Evolutionary conservation across 1,140 invertebrate genomes (phyloP).

Genomic region (Dolichoris vasculosae): DNA sequence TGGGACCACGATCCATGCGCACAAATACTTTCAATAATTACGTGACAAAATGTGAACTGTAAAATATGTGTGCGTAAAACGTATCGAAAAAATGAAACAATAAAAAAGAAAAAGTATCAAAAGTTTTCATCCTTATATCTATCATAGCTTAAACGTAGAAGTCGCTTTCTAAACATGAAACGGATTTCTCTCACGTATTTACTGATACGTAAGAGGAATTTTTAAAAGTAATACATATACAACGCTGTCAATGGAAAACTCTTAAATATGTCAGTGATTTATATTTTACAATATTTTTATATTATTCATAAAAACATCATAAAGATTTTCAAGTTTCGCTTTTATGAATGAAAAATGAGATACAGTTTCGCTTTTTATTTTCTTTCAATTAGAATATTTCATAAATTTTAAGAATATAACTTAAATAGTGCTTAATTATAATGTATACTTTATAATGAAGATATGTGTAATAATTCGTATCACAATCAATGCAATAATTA

Average conservation of each 20-base stretch:
- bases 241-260: not conserved
- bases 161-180: constrained; percentile 41
- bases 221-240: not conserved
- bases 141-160: constrained; percentile 6
- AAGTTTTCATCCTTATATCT: constrained; percentile 1
- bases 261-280: constrained; percentile 12
- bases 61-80: not conserved
- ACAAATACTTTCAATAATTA: constrained; percentile 29
- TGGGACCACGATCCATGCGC: constrained; percentile 4
- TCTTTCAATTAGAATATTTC: not conserved
- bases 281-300: constrained; percentile 13
- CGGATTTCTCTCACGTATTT: constrained; percentile 37
- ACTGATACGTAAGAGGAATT: constrained; percentile 36
- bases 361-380: not conserved
- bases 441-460: not conserved
- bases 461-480: not conserved
- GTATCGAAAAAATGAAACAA: not conserved
- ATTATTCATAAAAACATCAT: not conserved
- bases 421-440: not conserved
- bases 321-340: not conserved
- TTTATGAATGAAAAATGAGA: not conserved
- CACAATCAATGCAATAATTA: no score
- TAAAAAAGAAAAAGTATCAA: constrained; percentile 15
- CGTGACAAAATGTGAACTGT: constrained; percentile 20
- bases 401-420: not conserved